Percentiles rank a stretch among this genome's conserved stretches.
Conservation (phyloP, 2,113 vertebrate species). For the Podarcis raffonei region DNA sequence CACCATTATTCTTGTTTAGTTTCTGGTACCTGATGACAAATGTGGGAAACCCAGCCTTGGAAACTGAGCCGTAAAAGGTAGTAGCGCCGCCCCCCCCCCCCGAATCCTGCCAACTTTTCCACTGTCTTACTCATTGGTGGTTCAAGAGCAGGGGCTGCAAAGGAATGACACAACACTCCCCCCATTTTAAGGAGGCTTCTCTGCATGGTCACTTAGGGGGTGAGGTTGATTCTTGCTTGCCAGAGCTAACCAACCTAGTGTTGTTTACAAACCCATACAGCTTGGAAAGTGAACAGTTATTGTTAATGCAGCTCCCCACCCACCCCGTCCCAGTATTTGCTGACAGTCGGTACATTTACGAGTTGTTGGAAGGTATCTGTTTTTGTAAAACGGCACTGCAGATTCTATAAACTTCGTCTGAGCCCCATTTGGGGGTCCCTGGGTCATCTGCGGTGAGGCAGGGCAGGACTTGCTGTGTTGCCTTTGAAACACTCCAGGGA, state of each 20-base stretch:
- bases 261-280: neutral
- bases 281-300: neutral
- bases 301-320: no score
- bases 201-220: neutral
- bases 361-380: neutral
- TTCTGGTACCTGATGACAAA: neutral
- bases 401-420: neutral
- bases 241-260: neutral
- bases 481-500: neutral
- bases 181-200: neutral
- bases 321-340: neutral
- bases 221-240: neutral
- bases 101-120: neutral
- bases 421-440: no score
- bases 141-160: neutral
- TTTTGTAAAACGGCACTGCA: neutral
- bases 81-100: neutral
- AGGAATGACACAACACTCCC: no score
- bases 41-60: neutral
- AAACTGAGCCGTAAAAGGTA: neutral
- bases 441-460: no score
- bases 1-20: neutral
- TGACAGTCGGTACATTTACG: neutral
- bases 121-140: neutral
- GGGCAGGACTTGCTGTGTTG: neutral